Evolutionary conservation across 2,797 vertebrate genomes (phyloP).

Genomic region (Carduelis carduelis): DNA sequence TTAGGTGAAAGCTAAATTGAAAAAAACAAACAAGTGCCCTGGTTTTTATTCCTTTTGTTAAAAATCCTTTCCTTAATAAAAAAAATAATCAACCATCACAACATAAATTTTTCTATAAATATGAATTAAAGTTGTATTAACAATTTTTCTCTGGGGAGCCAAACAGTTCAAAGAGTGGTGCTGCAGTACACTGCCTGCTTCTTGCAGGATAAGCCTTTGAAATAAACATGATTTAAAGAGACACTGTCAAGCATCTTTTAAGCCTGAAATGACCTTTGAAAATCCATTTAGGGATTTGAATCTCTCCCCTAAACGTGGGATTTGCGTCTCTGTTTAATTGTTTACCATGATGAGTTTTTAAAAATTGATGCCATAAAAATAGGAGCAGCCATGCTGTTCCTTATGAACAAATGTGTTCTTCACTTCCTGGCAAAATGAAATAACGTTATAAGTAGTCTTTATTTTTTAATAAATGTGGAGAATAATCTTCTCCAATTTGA

Average conservation of each 20-base stretch:
- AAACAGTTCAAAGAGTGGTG: conserved; percentile 40
- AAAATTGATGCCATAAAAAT: conserved; percentile 61
- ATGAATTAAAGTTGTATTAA: conserved; percentile 69
- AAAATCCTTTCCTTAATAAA: conserved; percentile 2
- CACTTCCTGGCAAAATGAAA: conserved; percentile 54
- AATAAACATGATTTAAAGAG: conserved; percentile 58
- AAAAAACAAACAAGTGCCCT: neutral
- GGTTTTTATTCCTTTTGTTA: conserved; percentile 21
- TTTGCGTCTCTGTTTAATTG: conserved; percentile 67
- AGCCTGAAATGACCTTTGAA: conserved; percentile 61
- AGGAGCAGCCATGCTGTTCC: conserved; percentile 50
- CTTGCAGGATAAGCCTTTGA: conserved; percentile 58
- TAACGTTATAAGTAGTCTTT: conserved; percentile 56
- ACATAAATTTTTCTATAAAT: conserved; percentile 58
- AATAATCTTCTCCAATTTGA: conserved; percentile 62
- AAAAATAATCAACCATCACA: neutral
- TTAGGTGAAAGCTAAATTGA: conserved; percentile 49
- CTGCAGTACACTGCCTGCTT: conserved; percentile 23
- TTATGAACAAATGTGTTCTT: conserved; percentile 51
- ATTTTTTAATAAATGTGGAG: conserved; percentile 59
- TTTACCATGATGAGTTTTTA: conserved; percentile 70
- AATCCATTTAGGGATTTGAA: conserved; percentile 70
- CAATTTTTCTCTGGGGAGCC: conserved; percentile 63
- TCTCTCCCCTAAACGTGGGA: conserved; percentile 26
- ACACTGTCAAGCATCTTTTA: conserved; percentile 41